Percentiles rank a stretch among this genome's conserved stretches.
These are phyloP conservation scores for Parascotia fuliginaria DNA, from an alignment of 2,888 invertebrate genomes.

Conservation along the genomic window DNA sequence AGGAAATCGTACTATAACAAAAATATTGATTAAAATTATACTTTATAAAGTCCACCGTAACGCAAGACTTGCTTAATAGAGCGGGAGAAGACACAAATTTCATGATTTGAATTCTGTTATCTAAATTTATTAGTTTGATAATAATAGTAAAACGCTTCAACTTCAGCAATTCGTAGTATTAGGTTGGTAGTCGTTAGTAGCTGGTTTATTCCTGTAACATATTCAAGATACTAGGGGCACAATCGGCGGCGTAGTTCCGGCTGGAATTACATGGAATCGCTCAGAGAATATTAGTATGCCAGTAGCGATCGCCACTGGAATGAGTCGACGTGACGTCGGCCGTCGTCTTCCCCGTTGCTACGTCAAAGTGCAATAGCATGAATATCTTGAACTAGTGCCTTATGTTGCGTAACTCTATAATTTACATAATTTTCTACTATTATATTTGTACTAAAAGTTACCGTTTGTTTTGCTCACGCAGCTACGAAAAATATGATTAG, in stretches of 20 bases:
- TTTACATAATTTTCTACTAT: too few relatives aligned
- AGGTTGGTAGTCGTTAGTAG: conserved; percentile 15
- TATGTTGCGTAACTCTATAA: background rate
- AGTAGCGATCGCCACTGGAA: conserved; percentile 75
- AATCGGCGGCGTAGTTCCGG: conserved; percentile 68
- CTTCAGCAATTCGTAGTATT: conserved; percentile 23
- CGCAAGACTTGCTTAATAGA: too few relatives aligned
- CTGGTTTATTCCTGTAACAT: conserved; percentile 57
- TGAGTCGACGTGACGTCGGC: conserved; percentile 77
- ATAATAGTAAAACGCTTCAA: too few relatives aligned
- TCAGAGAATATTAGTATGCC: conserved; percentile 82
- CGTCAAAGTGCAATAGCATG: conserved; percentile 75
- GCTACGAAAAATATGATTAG: too few relatives aligned
- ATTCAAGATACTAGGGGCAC: conserved; percentile 76
- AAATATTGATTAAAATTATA: too few relatives aligned
- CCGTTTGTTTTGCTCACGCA: too few relatives aligned
- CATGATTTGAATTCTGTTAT: too few relatives aligned
- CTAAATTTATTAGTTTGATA: too few relatives aligned
- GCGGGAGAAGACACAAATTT: too few relatives aligned
- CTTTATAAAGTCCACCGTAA: too few relatives aligned
- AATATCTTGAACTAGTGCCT: conserved; percentile 56
- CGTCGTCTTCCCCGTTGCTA: conserved; percentile 61
- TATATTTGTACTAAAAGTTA: too few relatives aligned
- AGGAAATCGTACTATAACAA: too few relatives aligned
- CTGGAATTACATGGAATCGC: conserved; percentile 78